Percentiles rank a stretch among this genome's conserved stretches.
phyloP scores from a whole-genome alignment of 2,113 vertebrate species.

The Nothoprocta pentlandii region DNA sequence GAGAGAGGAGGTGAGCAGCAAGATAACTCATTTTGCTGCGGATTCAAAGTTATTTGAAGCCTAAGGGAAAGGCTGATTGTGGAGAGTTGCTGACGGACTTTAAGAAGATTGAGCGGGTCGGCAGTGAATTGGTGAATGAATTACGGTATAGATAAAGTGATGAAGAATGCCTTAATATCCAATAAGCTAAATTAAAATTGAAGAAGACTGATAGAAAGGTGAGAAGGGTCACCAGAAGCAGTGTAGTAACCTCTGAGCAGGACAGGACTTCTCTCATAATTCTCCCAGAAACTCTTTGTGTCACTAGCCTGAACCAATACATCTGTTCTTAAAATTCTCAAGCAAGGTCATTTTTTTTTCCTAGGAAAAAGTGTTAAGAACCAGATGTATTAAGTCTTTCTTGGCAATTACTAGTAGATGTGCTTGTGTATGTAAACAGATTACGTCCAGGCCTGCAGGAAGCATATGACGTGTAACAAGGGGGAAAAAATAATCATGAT shows the following conservation, averaged over 20 bases:
- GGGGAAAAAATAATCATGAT: background rate
- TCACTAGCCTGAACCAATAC: background rate
- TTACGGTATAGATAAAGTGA: background rate
- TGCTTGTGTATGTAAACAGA: background rate
- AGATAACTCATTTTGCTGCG: background rate
- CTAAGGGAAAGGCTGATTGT: background rate
- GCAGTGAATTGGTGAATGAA: background rate
- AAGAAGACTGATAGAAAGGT: background rate
- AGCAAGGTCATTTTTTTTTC: background rate
- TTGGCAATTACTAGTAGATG: background rate
- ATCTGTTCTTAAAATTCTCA: background rate
- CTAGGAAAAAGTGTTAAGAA: background rate
- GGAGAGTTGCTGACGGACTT: background rate
- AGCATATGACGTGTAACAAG: background rate
- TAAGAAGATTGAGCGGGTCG: background rate
- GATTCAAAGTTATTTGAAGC: background rate
- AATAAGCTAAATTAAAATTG: background rate
- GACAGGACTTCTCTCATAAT: background rate
- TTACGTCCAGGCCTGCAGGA: background rate
- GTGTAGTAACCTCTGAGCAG: background rate
- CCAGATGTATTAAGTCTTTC: background rate
- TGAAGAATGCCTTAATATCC: background rate
- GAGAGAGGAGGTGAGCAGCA: background rate
- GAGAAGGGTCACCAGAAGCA: background rate
- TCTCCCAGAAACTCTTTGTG: too few relatives aligned